Evolutionary conservation across 1,140 invertebrate genomes (phyloP).

Genomic region (Notospermus geniculatus): DNA sequence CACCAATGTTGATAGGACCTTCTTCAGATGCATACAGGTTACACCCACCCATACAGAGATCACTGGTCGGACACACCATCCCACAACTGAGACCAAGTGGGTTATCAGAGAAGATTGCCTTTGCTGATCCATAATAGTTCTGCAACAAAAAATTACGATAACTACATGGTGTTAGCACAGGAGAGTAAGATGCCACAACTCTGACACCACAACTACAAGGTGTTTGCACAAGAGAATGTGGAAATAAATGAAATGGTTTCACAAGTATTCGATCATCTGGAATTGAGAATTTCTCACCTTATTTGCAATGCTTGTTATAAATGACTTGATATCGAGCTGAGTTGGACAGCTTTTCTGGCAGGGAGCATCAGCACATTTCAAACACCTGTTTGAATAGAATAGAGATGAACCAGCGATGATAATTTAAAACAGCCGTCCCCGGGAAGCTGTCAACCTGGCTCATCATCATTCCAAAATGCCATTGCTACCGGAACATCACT

Average conservation of each 20-base stretch:
- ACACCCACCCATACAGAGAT: conserved; percentile 96
- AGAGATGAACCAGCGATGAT: conserved; percentile 9
- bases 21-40: conserved; percentile 94
- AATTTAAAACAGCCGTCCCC: no score
- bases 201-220: no score
- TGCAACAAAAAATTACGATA: conserved; percentile 55
- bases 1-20: conserved; percentile 97
- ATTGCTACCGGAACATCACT: no score
- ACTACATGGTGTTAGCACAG: no score
- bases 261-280: not conserved
- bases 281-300: conserved; percentile 64
- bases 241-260: no score
- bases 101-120: conserved; percentile 95
- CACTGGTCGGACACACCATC: conserved; percentile 98
- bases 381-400: conserved; percentile 74
- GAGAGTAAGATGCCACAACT: no score
- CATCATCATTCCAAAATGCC: no score
- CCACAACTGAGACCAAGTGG: conserved; percentile 93
- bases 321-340: conserved; percentile 93
- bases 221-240: no score
- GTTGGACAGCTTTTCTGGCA: conserved; percentile 99
- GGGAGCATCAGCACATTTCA: conserved; percentile 97
- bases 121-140: conserved; percentile 98
- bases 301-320: conserved; percentile 94
- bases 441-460: no score